Base-by-base conservation (phyloP, 1,140 invertebrate species). In the Zaprionus inermis region DNA sequence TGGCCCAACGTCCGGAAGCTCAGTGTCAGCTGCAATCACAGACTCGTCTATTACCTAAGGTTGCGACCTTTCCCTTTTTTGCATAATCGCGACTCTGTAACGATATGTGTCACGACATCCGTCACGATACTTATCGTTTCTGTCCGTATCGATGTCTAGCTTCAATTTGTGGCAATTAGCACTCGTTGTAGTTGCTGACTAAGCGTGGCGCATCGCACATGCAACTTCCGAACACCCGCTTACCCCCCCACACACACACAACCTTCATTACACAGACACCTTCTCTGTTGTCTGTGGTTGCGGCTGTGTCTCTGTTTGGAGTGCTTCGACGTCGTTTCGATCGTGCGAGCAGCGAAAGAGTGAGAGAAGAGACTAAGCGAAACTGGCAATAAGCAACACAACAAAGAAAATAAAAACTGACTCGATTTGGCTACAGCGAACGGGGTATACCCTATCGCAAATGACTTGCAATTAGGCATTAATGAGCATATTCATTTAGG, bases 41-140 rank as follows among this genome's bases (percentile, higher is more conserved):
- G 32, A 30, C 61, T 18, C 34, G 7, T 18, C 7, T 14, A 5
- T 44, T 44, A 16, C 5, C n/a, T 44, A 9, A 18, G 11, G 44
- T 12, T 22, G 36, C 57, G 49, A 52, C 57, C 71, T 74, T 69
- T 69, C 56, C 36, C 64, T 72, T 67, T 72, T 59, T 59, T 41
- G 46, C 30, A 60, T 24, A 56, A 67, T 51, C 76, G 36, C 2
- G 2, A 6, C 14, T 41, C 60, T 44, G 34, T 38, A 18, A 20
- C 18, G 14, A 22, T 34, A 20, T 41, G 24, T 30, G 38, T 60
- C 38, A 41, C 38, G 38, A 44, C 16, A 44, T 41, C 61, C 18
- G 22, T 38, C 30, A 14, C n/a, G 10, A 44, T 49, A 14, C n/a
- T 5, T 28, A 28, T 28, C 24, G 24, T 5, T 24, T 60, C 24